Conservation (phyloP, 2,888 invertebrate genomes). For the Amphipoea lucens region DNA sequence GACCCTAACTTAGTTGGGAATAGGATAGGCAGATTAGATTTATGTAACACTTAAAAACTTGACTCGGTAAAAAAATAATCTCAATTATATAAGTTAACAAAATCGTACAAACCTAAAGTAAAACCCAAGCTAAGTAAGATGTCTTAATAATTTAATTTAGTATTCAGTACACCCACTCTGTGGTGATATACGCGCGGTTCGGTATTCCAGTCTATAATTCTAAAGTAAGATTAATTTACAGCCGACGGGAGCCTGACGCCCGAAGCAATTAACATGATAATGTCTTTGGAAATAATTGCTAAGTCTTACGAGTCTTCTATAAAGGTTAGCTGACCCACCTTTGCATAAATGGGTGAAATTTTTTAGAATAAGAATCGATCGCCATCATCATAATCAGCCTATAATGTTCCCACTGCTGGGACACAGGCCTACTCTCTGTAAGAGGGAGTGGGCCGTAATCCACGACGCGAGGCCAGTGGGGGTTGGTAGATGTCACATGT, state of each 20-base stretch:
- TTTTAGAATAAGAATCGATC: no score
- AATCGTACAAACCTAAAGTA: neutral
- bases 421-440: no score
- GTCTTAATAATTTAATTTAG: conserved; percentile 46
- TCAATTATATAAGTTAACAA: neutral
- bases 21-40: neutral
- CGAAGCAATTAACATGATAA: conserved; percentile 46
- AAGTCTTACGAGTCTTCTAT: conserved; percentile 3
- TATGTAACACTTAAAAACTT: neutral
- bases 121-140: conserved; percentile 2
- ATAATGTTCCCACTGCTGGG: no score
- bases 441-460: no score
- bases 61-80: neutral
- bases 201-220: conserved; percentile 50
- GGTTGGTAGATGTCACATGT: no score
- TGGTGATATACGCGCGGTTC: conserved; percentile 33
- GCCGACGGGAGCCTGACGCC: conserved; percentile 19
- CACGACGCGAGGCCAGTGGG: no score
- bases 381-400: no score
- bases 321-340: neutral
- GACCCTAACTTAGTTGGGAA: neutral
- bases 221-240: conserved; percentile 57
- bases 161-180: conserved; percentile 31
- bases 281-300: conserved; percentile 50
- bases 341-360: no score